Percentiles rank a stretch among this genome's conserved stretches.
Evolutionary conservation across 1,140 invertebrate species (phyloP).

Genomic region (Drosophila pseudoananassae): DNA sequence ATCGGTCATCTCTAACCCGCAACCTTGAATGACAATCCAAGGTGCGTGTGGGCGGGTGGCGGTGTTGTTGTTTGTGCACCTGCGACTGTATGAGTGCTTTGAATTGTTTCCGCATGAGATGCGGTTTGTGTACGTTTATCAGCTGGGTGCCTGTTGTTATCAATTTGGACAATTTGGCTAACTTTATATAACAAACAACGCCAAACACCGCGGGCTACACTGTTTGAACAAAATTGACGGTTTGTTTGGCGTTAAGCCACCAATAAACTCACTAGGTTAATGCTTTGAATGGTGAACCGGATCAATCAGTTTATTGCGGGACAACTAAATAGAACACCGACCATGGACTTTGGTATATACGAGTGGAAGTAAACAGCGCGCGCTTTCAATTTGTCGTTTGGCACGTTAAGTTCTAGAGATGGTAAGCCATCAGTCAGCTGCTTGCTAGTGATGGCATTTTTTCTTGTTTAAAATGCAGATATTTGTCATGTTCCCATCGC

Average conservation of each 20-base stretch:
- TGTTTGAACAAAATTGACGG: neutral
- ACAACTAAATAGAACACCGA: slow-evolving; percentile 13
- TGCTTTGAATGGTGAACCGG: neutral
- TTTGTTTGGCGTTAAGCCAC: neutral
- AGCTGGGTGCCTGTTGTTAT: slow-evolving; percentile 40
- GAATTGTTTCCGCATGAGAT: slow-evolving; percentile 47
- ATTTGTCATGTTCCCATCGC: too few relatives aligned
- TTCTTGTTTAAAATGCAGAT: neutral
- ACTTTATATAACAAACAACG: slow-evolving; percentile 58
- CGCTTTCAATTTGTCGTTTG: slow-evolving; percentile 20
- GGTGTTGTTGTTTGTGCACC: slow-evolving; percentile 1
- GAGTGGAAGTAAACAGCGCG: slow-evolving; percentile 23
- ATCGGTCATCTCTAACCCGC: slow-evolving; percentile 35
- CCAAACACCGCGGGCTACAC: neutral
- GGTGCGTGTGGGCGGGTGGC: slow-evolving; percentile 28
- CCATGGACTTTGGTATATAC: slow-evolving; percentile 37
- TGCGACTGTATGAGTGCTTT: slow-evolving; percentile 8
- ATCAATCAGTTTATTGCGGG: neutral
- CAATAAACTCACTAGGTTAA: slow-evolving; percentile 1
- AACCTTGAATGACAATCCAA: slow-evolving; percentile 66
- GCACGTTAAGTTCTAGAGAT: slow-evolving; percentile 20
- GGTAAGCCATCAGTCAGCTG: slow-evolving; percentile 14
- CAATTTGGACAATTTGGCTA: slow-evolving; percentile 31
- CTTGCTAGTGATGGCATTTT: slow-evolving; percentile 3
- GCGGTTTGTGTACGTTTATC: slow-evolving; percentile 51